Evolutionary conservation across 2,888 invertebrate species (phyloP), one percentile per base, ranked within the genome.

Genomic region (Conchocele bisecta): DNA sequence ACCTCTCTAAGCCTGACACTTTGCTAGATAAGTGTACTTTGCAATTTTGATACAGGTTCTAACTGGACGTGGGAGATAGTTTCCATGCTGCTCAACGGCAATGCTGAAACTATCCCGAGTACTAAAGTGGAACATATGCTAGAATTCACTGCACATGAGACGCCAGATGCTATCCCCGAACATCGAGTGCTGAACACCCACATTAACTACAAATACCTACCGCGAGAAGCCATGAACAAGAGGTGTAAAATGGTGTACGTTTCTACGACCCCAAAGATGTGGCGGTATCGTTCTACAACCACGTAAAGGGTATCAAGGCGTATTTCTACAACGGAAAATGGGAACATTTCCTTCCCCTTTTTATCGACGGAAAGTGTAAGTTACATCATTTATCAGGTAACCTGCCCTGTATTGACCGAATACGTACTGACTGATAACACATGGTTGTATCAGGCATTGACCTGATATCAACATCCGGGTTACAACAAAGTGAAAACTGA

Each of bases 21-120:
- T n/a, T n/a, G n/a, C n/a, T n/a, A n/a, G n/a, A n/a, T n/a, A n/a
- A n/a, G n/a, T n/a, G n/a, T n/a, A n/a, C n/a, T n/a, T n/a, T n/a
- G n/a, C n/a, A n/a, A n/a, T n/a, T n/a, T n/a, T n/a, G n/a, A 42
- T 26, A 3, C 42, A 81, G 81, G 81, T 9, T 79, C 81, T 4
- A 78, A 79, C 46, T 81, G 81, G 82, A 42, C 67, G 5, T 79
- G 75, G 74, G 82, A 82, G 50, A 78, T 82, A 17, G 35, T 57
- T 9, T 61, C 58, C 28, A 82, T 82, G 82, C 44, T 82, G n/a
- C 26, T 66, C 11, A 64, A 65, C 17, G 69, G 70, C 11, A 67
- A 61, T 9, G 70, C 79, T 3, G 78, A 76, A 35, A 78, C 74
- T 9, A 54, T 72, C 11, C 41, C 65, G 4, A 64, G 68, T 17